Percentiles rank a stretch among this genome's conserved stretches.
Conservation (phyloP, 2,797 vertebrate species). For the Cottoperca gobio region DNA sequence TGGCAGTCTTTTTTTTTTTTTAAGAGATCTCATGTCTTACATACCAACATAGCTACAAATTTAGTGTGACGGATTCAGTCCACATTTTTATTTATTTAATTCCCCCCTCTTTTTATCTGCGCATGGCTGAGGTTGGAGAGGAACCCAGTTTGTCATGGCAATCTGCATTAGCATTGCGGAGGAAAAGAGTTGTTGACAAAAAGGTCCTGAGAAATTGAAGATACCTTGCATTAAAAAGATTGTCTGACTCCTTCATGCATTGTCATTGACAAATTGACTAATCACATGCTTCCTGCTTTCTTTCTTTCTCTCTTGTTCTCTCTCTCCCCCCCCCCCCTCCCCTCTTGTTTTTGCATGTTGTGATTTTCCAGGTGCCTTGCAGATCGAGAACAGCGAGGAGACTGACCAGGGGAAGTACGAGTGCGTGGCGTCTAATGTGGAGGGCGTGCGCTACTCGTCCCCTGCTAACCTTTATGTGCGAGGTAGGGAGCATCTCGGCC, state of each 20-base stretch:
- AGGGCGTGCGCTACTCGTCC: constrained; percentile 97
- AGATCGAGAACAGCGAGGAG: constrained; percentile 99
- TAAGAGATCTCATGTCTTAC: constrained; percentile 18
- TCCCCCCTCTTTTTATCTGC: constrained; percentile 30
- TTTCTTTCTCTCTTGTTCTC: constrained; percentile 38
- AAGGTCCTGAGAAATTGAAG: constrained; percentile 56
- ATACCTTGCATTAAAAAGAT: constrained; percentile 53
- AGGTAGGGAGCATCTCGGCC: constrained; percentile 94
- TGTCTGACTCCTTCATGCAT: constrained; percentile 67
- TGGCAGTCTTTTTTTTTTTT: not conserved
- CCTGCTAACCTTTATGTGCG: constrained; percentile 99
- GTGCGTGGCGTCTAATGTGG: constrained; percentile 97
- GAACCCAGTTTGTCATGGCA: constrained; percentile 40
- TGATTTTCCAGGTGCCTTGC: constrained; percentile 92
- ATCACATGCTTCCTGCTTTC: constrained; percentile 59
- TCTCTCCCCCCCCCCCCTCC: constrained; percentile 35
- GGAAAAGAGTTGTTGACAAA: constrained; percentile 44
- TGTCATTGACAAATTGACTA: constrained; percentile 79
- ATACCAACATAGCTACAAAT: constrained; percentile 32
- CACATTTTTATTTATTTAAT: constrained; percentile 51
- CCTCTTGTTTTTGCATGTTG: constrained; percentile 55
- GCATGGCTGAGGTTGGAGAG: constrained; percentile 39
- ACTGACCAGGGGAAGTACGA: constrained; percentile 99
- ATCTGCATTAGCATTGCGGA: constrained; percentile 39
- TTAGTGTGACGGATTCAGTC: constrained; percentile 60